Evolutionary conservation across 2,113 vertebrate species (phyloP).

Genomic region (Alaudala cheleensis): DNA sequence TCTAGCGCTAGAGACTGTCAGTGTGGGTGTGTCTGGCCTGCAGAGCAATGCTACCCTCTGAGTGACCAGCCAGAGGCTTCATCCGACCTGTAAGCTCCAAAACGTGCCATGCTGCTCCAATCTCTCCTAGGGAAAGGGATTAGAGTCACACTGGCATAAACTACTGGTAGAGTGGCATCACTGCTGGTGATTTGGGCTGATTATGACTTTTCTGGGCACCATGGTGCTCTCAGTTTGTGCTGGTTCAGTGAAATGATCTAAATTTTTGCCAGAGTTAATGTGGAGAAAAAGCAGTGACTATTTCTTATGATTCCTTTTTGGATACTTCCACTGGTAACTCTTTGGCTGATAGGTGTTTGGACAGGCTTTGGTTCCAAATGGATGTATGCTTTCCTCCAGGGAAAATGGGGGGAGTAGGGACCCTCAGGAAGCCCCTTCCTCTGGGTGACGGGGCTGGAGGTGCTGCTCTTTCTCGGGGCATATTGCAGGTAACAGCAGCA

Average conservation of each 20-base stretch:
- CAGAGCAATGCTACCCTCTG: neutral
- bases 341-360: neutral
- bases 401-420: accelerated
- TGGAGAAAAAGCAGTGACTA: neutral
- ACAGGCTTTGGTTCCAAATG: neutral
- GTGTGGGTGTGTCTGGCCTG: neutral
- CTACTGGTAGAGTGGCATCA: neutral
- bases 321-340: neutral
- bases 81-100: neutral
- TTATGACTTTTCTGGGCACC: neutral
- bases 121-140: neutral
- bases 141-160: neutral
- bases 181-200: too few relatives aligned
- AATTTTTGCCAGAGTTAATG: neutral
- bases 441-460: neutral
- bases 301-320: neutral
- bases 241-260: neutral
- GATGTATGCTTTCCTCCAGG: neutral
- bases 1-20: neutral
- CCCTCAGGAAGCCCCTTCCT: neutral
- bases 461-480: neutral
- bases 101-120: neutral
- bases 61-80: neutral
- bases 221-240: neutral
- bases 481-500: accelerated